A percentile compares a stretch with the other conserved stretches of the same genome.
These are phyloP conservation scores for Lacerta bilineata DNA, from an alignment of 2,797 vertebrate species.

Conservation along the genomic window DNA sequence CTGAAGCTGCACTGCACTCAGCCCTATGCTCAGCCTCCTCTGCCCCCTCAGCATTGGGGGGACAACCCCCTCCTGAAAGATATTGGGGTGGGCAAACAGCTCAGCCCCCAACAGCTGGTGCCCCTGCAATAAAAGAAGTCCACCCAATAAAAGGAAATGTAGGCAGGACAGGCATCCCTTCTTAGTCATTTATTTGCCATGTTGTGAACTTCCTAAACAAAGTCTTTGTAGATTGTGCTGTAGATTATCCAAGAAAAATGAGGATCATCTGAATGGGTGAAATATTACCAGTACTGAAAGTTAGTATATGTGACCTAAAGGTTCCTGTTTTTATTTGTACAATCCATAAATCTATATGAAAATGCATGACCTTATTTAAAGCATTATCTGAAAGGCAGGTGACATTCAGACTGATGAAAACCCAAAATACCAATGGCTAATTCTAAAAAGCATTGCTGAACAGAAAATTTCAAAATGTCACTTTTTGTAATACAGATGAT, in stretches of 20 bases:
- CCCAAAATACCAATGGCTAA: constrained; percentile 19
- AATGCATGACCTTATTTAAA: constrained; percentile 14
- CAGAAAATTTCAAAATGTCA: neutral
- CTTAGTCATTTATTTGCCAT: neutral
- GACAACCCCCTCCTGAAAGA: too few relatives aligned
- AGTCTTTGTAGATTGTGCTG: neutral
- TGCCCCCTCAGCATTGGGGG: too few relatives aligned
- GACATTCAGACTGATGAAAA: constrained; percentile 8
- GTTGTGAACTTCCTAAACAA: neutral
- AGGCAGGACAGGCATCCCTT: neutral
- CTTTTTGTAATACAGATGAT: constrained; percentile 28
- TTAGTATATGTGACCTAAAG: neutral
- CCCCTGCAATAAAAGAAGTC: too few relatives aligned
- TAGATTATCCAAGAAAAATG: neutral
- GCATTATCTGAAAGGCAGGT: neutral
- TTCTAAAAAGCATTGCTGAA: constrained; percentile 24
- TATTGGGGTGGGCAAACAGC: too few relatives aligned
- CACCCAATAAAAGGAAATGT: neutral
- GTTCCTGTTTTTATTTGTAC: neutral
- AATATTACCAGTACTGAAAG: neutral
- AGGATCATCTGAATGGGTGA: neutral
- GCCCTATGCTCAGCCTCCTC: too few relatives aligned
- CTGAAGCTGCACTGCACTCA: too few relatives aligned
- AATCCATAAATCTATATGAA: constrained; percentile 11
- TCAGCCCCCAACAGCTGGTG: too few relatives aligned